A percentile compares a stretch with the other conserved stretches of the same genome.
phyloP scores from a whole-genome alignment of 2,797 vertebrate species.

The Euthynnus affinis region DNA sequence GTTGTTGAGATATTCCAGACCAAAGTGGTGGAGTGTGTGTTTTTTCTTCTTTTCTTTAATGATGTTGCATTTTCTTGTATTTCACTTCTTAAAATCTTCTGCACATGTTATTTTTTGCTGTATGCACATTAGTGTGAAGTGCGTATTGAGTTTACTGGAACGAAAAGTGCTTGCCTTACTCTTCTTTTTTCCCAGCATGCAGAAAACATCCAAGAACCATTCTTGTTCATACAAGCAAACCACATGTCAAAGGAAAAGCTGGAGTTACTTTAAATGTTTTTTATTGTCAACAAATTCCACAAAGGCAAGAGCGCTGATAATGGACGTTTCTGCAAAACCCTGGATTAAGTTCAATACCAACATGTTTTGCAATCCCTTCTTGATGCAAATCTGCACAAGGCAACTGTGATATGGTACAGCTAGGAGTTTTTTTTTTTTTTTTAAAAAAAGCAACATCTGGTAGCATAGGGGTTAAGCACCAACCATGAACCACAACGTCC shows the following conservation, averaged over 20 bases:
- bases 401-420: too few relatives aligned
- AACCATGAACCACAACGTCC: not conserved
- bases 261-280: not conserved
- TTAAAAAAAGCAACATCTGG: not conserved
- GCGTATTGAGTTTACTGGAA: conserved; percentile 1
- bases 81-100: not conserved
- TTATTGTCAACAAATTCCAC: not conserved
- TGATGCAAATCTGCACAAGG: not conserved
- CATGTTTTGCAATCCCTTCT: not conserved
- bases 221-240: not conserved
- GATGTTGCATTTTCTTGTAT: not conserved
- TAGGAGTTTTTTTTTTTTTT: too few relatives aligned
- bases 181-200: not conserved
- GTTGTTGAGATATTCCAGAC: too few relatives aligned
- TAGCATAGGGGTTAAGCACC: not conserved
- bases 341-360: not conserved
- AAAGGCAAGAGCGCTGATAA: not conserved
- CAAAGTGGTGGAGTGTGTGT: not conserved
- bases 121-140: not conserved
- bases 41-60: not conserved
- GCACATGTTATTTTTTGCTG: not conserved
- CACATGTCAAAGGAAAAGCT: conserved; percentile 7
- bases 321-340: too few relatives aligned
- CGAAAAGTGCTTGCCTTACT: not conserved
- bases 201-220: conserved; percentile 1